phyloP scores from a whole-genome alignment of 2,113 vertebrate genomes.

The Thinocorus orbignyianus region DNA sequence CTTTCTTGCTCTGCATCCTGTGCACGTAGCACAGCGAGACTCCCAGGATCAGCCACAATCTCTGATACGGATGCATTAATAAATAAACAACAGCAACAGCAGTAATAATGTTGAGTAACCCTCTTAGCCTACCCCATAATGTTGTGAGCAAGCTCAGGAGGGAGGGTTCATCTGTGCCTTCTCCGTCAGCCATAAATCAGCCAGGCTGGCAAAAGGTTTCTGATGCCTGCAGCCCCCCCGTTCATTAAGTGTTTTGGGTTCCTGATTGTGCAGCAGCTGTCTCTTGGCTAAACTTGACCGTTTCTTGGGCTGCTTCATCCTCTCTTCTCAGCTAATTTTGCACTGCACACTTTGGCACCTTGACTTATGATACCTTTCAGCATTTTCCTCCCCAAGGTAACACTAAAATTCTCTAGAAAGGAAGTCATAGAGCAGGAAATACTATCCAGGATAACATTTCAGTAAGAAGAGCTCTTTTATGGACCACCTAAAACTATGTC shows the following conservation, averaged over 20 bases:
- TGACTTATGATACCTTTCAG: constrained; percentile 61
- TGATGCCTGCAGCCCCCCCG: background rate
- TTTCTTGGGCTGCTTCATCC: constrained; percentile 14
- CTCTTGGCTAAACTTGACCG: constrained; percentile 20
- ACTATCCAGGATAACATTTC: constrained; percentile 58
- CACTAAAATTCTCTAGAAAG: constrained; percentile 55
- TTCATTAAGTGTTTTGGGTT: background rate
- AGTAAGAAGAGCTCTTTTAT: constrained; percentile 53
- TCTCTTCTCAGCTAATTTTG: constrained; percentile 51
- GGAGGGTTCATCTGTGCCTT: constrained; percentile 23
- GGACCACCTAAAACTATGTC: constrained; percentile 41
- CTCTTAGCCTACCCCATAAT: constrained; percentile 53
- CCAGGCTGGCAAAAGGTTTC: constrained; percentile 10
- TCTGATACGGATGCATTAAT: constrained; percentile 53
- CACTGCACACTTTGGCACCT: background rate
- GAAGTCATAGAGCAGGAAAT: constrained; percentile 55
- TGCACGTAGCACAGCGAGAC: background rate
- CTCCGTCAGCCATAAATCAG: constrained; percentile 37
- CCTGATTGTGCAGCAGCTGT: constrained; percentile 8
- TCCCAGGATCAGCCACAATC: constrained; percentile 8
- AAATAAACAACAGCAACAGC: constrained; percentile 65
- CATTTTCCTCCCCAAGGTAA: constrained; percentile 52
- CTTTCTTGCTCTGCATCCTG: background rate
- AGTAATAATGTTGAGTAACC: constrained; percentile 61
- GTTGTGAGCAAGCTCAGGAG: constrained; percentile 54